A percentile compares a stretch with the other conserved stretches of the same genome.
These are phyloP conservation scores for Nyctibius bracteatus DNA, from an alignment of 2,113 vertebrate genomes.

Conservation along the genomic window DNA sequence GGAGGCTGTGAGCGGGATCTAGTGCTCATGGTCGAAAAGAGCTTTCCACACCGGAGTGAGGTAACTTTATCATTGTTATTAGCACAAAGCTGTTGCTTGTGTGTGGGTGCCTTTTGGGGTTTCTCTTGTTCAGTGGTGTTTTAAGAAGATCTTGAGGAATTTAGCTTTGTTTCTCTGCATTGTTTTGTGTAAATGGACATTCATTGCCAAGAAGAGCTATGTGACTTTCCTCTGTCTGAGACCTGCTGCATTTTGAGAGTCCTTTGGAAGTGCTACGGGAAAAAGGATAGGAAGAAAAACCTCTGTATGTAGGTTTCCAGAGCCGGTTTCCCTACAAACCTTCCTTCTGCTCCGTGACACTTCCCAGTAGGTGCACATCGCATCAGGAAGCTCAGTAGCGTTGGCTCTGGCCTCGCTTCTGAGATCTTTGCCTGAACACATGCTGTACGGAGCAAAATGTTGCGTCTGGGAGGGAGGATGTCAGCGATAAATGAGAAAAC, in stretches of 20 bases:
- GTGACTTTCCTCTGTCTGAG: background rate
- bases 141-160: background rate
- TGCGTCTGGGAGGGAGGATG: background rate
- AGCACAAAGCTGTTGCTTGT: background rate
- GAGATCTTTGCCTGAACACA: background rate
- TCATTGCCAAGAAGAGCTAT: background rate
- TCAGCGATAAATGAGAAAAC: slow-evolving; percentile 59
- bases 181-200: background rate
- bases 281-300: background rate
- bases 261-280: background rate
- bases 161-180: background rate
- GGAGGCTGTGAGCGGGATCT: slow-evolving; percentile 51
- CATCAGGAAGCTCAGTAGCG: background rate
- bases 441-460: background rate
- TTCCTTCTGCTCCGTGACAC: background rate
- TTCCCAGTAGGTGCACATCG: fast-evolving
- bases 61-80: slow-evolving; percentile 27
- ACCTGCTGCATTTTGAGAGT: background rate
- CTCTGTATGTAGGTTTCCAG: background rate
- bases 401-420: background rate
- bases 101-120: background rate
- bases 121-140: background rate
- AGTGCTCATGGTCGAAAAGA: slow-evolving; percentile 53
- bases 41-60: slow-evolving; percentile 29
- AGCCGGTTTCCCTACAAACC: background rate